Evolutionary conservation across 2,797 vertebrate species (phyloP), one percentile per base, ranked within the genome.

Genomic region (Argya squamiceps): DNA sequence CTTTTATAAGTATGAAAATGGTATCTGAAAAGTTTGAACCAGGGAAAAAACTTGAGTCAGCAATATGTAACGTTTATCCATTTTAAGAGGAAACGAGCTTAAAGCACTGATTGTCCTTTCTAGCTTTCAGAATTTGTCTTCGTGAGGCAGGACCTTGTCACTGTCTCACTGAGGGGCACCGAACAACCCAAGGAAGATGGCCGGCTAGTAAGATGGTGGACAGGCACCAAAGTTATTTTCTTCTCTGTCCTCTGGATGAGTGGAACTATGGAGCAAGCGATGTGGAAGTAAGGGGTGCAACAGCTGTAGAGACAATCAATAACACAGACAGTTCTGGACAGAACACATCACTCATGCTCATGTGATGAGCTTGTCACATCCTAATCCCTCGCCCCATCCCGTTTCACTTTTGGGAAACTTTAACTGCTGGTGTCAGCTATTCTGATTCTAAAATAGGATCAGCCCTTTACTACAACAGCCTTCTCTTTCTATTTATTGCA

Each of bases 301-400:
- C 98, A 98, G 98, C 97, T 98, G 98, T 98, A 97, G 97, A 96
- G 97, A 98, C 98, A 98, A 98, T 99, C 98, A 98, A 95, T 98
- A 97, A 98, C 98, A 98, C 98, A 98, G 98, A 98, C 98, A 94
- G 96, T 99, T 99, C 99, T 99, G 98, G 99, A 99, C 99, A 99
- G 98, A 99, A 99, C 98, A 98, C 98, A 98, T 99, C 99, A 98
- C 98, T 99, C 98, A 98, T 99, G 98, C 99, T 99, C 97, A 97
- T 99, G 99, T 99, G 99, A 99, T 99, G 99, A 99, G 99, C 98
- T 98, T 99, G 99, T 99, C 99, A 99, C 99, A 98, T 99, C 99
- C 98, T 99, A 99, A 98, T 98, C 99, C 98, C 98, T 96, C 96
- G 88, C 97, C 98, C 98, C 98, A 98, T 98, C 98, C 98, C 98